Conservation (phyloP, 2,888 invertebrate genomes). For the Macaria liturata region DNA sequence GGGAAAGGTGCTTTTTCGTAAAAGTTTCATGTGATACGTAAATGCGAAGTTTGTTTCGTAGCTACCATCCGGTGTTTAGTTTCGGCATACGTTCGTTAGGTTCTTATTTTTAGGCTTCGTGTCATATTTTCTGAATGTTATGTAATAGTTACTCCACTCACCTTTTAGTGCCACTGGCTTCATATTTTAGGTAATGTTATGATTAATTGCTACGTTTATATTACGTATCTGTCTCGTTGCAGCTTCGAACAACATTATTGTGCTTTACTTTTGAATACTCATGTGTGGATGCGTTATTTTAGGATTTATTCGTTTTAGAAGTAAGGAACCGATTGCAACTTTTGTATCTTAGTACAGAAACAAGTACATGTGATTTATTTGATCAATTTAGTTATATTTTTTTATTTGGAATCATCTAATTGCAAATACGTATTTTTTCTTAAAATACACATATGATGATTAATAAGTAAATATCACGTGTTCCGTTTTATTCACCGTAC, state of each 20-base stretch:
- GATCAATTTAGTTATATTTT: constrained; percentile 60
- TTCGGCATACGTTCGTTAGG: constrained; percentile 50
- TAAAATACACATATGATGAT: constrained; percentile 27
- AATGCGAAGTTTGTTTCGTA: constrained; percentile 60
- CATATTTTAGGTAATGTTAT: constrained; percentile 59
- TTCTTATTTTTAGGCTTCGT: constrained; percentile 69
- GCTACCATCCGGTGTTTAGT: constrained; percentile 49
- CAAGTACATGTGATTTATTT: constrained; percentile 80
- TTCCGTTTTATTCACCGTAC: background rate
- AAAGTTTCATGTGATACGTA: constrained; percentile 68
- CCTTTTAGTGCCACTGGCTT: constrained; percentile 78
- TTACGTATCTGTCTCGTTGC: constrained; percentile 72
- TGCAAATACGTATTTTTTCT: constrained; percentile 25
- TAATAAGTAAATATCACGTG: too few species aligned
- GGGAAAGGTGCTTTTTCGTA: constrained; percentile 75
- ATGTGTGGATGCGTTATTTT: constrained; percentile 78
- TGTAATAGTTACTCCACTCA: constrained; percentile 59
- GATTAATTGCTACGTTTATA: constrained; percentile 47
- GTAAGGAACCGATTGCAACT: constrained; percentile 58
- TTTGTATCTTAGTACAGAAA: constrained; percentile 77
- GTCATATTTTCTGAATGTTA: constrained; percentile 71
- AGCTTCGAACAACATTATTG: constrained; percentile 78
- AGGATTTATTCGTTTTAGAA: constrained; percentile 34
- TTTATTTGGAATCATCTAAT: constrained; percentile 53
- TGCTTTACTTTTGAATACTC: constrained; percentile 83